Evolutionary conservation across 2,888 invertebrate genomes (phyloP).

Genomic region (Lutraria lutraria): DNA sequence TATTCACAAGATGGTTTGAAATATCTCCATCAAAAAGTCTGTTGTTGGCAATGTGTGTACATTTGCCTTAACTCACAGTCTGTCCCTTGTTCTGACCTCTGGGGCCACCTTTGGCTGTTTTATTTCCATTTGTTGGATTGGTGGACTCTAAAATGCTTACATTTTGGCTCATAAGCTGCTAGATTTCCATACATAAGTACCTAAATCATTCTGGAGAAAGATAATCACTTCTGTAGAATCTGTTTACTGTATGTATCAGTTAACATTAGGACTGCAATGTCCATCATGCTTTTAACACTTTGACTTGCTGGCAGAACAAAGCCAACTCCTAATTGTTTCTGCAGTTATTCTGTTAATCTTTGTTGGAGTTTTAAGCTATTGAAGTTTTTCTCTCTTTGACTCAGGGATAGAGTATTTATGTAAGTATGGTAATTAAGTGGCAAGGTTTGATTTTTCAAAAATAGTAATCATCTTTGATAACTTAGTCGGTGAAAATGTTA

Average conservation of each 20-base stretch:
- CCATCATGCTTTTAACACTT: slow-evolving; percentile 17
- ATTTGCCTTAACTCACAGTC: no score
- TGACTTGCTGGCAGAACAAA: slow-evolving; percentile 16
- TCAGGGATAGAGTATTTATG: no score
- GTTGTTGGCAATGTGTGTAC: no score
- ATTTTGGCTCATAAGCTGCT: neutral
- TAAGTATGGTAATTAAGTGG: no score
- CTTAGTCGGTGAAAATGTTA: no score
- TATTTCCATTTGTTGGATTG: no score
- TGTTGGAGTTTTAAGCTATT: neutral
- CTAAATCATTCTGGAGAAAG: neutral
- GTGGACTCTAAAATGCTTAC: neutral
- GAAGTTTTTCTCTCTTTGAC: neutral
- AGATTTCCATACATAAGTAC: neutral
- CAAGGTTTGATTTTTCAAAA: no score
- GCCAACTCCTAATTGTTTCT: slow-evolving; percentile 4
- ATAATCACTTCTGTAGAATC: neutral
- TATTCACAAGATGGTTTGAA: no score
- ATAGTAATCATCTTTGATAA: no score
- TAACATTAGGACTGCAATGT: neutral
- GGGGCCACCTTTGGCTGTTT: no score
- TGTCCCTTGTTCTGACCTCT: no score
- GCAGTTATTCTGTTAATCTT: neutral
- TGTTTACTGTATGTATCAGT: neutral
- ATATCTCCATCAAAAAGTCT: no score